These are phyloP conservation scores for Orthonevra nobilis DNA, from an alignment of 2,888 invertebrate species.

Conservation along the genomic window DNA sequence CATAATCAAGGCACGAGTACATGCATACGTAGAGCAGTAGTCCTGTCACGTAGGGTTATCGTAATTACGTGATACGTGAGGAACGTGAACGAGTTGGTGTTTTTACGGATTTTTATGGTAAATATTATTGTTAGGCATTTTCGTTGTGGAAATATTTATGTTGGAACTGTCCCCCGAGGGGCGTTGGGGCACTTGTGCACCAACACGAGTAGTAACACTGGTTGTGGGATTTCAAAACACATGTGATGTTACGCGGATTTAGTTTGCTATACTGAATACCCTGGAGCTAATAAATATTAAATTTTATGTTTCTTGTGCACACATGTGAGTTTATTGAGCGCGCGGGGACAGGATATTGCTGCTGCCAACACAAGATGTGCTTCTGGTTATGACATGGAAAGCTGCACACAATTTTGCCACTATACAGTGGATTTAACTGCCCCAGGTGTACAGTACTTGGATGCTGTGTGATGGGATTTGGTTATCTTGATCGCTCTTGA, in stretches of 20 bases:
- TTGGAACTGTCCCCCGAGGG: constrained; percentile 20
- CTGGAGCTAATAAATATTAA: constrained; percentile 55
- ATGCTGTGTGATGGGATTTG: too few relatives aligned
- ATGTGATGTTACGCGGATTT: constrained; percentile 55
- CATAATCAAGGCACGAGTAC: constrained; percentile 15
- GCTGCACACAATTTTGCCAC: not conserved
- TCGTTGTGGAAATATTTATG: constrained; percentile 46
- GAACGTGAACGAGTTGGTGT: constrained; percentile 37
- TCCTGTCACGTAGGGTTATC: constrained; percentile 57
- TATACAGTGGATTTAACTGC: not conserved
- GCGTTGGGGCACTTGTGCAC: constrained; percentile 15
- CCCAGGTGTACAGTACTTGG: not conserved
- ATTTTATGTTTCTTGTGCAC: constrained; percentile 37
- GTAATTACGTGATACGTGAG: constrained; percentile 65
- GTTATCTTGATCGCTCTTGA: too few relatives aligned
- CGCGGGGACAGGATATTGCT: constrained; percentile 17
- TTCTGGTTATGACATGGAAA: not conserved
- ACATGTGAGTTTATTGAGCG: constrained; percentile 21
- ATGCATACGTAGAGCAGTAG: constrained; percentile 8
- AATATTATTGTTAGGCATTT: constrained; percentile 54
- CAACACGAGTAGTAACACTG: constrained; percentile 17
- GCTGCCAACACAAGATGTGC: not conserved
- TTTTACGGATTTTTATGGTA: constrained; percentile 61
- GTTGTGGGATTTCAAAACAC: constrained; percentile 32
- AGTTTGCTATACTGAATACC: constrained; percentile 45